These are phyloP conservation scores for Galaxea fascicularis DNA, from an alignment of 92 coral and sea anemone genomes.

Conservation along the genomic window DNA sequence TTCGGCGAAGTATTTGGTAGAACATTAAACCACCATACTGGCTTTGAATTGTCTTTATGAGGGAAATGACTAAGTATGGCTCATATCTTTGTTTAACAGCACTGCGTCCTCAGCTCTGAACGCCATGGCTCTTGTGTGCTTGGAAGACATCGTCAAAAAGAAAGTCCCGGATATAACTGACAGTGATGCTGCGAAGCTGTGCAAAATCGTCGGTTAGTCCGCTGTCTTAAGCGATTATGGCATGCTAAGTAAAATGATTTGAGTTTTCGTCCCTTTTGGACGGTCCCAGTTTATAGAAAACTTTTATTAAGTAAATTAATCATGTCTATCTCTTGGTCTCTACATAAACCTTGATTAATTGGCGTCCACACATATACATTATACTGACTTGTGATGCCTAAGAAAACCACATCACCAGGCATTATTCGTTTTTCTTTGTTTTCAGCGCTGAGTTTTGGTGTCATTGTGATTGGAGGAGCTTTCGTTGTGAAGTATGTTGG, in stretches of 20 bases:
- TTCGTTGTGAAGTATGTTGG: constrained; percentile 89
- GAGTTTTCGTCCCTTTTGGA: too few relatives aligned
- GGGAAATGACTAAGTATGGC: background rate
- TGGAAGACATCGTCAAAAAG: constrained; percentile 90
- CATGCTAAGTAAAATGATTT: too few relatives aligned
- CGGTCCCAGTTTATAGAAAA: too few relatives aligned
- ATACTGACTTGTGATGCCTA: too few relatives aligned
- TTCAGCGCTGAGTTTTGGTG: constrained; percentile 82
- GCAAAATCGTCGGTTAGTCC: constrained; percentile 84
- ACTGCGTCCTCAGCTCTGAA: constrained; percentile 96
- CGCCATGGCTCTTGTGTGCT: constrained; percentile 86
- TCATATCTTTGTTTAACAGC: constrained; percentile 36
- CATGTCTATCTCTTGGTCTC: too few relatives aligned
- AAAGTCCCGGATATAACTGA: constrained; percentile 80
- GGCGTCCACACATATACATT: too few relatives aligned
- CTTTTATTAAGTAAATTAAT: too few relatives aligned
- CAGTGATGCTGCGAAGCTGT: constrained; percentile 88
- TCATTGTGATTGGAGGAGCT: constrained; percentile 87
- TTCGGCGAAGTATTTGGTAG: too few relatives aligned
- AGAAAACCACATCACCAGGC: background rate
- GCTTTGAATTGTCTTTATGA: background rate
- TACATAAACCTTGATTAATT: too few relatives aligned
- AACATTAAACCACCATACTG: background rate
- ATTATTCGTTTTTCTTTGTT: background rate
- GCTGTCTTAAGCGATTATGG: background rate